phyloP scores from a whole-genome alignment of 2,113 vertebrate genomes.

The Hepsetus odoe region DNA sequence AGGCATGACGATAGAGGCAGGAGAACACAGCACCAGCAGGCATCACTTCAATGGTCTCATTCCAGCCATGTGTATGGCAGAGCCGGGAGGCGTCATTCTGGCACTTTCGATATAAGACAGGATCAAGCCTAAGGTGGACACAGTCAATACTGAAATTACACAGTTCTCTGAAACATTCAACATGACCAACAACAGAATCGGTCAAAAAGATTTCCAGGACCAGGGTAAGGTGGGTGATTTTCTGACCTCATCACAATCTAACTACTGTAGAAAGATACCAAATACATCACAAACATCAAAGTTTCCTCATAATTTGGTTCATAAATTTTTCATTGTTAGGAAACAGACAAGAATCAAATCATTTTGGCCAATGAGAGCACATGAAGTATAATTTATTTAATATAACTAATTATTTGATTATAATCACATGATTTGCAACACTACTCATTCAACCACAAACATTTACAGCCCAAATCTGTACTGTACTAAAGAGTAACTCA shows the following conservation, averaged over 20 bases:
- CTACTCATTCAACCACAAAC: too few relatives aligned
- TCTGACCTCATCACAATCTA: too few relatives aligned
- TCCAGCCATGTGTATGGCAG: constrained; percentile 87
- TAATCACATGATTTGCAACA: too few relatives aligned
- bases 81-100: constrained; percentile 87
- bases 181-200: not conserved
- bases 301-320: too few relatives aligned
- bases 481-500: not conserved
- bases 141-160: not conserved
- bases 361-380: too few relatives aligned
- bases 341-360: too few relatives aligned
- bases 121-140: constrained; percentile 75
- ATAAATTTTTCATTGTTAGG: too few relatives aligned
- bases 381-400: too few relatives aligned
- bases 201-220: not conserved
- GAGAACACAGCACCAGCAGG: constrained; percentile 87
- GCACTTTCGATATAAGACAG: constrained; percentile 86
- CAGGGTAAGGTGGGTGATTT: not conserved
- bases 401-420: too few relatives aligned
- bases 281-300: too few relatives aligned
- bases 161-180: not conserved
- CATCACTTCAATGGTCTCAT: constrained; percentile 86
- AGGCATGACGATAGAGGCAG: constrained; percentile 86
- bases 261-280: too few relatives aligned
- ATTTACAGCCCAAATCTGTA: not conserved